Conservation (phyloP, 2,113 vertebrate species). For the Jacana jacana region DNA sequence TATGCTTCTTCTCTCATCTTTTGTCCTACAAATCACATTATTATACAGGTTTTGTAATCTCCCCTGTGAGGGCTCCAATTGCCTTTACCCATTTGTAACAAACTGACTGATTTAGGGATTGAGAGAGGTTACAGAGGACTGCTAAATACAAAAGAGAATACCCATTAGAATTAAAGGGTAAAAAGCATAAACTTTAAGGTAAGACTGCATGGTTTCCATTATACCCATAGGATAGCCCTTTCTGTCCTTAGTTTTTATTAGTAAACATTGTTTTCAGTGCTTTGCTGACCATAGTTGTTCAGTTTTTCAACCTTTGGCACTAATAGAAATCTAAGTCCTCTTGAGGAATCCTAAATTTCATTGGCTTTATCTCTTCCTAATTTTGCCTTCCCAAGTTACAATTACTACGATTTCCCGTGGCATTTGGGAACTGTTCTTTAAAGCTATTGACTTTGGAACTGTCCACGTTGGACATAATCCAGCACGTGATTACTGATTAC, state of each 20-base stretch:
- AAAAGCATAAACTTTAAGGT: neutral
- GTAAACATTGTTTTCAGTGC: neutral
- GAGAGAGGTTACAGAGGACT: neutral
- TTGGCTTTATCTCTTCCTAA: neutral
- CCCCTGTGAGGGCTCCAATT: neutral
- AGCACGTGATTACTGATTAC: neutral
- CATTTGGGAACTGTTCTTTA: neutral
- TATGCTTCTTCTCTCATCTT: neutral
- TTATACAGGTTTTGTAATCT: neutral
- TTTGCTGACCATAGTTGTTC: neutral
- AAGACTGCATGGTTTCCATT: neutral
- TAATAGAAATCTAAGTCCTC: neutral
- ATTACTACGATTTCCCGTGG: neutral
- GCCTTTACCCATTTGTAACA: neutral
- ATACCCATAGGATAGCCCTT: neutral
- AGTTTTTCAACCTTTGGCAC: neutral
- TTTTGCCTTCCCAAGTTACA: neutral
- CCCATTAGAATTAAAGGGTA: neutral
- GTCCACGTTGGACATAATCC: neutral
- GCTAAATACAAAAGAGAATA: neutral
- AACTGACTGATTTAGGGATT: neutral
- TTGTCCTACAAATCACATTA: neutral
- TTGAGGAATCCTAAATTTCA: neutral
- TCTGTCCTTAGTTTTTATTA: neutral
- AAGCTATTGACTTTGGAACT: conserved; percentile 13